These are phyloP conservation scores for Invenusta paracnida DNA, from an alignment of 2,888 invertebrate genomes.

Conservation along the genomic window DNA sequence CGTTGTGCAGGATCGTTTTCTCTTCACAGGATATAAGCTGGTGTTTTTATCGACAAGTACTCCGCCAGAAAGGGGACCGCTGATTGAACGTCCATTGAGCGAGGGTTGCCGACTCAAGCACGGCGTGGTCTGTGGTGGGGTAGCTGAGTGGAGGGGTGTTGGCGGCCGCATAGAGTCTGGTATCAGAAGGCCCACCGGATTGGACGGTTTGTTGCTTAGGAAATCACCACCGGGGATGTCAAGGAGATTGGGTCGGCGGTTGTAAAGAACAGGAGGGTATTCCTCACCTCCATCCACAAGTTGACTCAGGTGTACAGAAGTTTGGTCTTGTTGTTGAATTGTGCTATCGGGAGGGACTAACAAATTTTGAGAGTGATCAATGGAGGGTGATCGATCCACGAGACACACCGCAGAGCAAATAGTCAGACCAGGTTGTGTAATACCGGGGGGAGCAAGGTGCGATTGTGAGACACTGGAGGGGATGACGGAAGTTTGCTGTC, in stretches of 20 bases:
- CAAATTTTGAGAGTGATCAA: no score
- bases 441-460: not conserved
- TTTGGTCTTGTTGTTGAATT: no score
- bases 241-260: not conserved
- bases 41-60: not conserved
- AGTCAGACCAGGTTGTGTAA: not conserved
- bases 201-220: no score
- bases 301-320: no score
- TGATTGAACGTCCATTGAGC: not conserved
- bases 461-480: not conserved
- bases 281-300: no score
- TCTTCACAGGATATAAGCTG: not conserved
- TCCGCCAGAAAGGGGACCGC: not conserved
- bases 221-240: not conserved
- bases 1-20: not conserved
- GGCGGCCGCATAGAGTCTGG: no score
- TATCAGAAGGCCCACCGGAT: no score
- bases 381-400: not conserved
- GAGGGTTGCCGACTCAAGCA: not conserved
- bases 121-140: not conserved
- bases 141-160: no score
- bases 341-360: no score
- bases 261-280: not conserved
- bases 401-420: not conserved
- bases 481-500: not conserved